Evolutionary conservation across 1,140 invertebrate species (phyloP).

Genomic region (honey bee (Apis mellifera)): Amel_HAv3.1 CM009931.2:19775001-19775500

Average conservation of each 20-base stretch:
- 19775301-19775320: constrained; percentile 33
- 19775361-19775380: neutral
- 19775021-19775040: neutral
- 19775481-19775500: neutral
- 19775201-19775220: neutral
- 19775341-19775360: constrained; percentile 3
- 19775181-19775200: neutral
- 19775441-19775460: constrained; percentile 24
- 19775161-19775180: neutral
- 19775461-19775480: constrained; percentile 26
- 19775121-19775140: neutral
- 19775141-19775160: neutral
- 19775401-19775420: no score
- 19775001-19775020: neutral
- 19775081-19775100: neutral
- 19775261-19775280: constrained; percentile 28
- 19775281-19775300: no score
- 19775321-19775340: constrained; percentile 44
- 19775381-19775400: constrained; percentile 22
- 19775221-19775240: neutral
- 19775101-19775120: neutral
- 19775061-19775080: neutral
- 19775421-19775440: no score
- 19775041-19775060: constrained; percentile 34
- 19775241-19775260: neutral